phyloP scores from a whole-genome alignment of 2,797 vertebrate genomes.

The Halcyon leucocephala region DNA sequence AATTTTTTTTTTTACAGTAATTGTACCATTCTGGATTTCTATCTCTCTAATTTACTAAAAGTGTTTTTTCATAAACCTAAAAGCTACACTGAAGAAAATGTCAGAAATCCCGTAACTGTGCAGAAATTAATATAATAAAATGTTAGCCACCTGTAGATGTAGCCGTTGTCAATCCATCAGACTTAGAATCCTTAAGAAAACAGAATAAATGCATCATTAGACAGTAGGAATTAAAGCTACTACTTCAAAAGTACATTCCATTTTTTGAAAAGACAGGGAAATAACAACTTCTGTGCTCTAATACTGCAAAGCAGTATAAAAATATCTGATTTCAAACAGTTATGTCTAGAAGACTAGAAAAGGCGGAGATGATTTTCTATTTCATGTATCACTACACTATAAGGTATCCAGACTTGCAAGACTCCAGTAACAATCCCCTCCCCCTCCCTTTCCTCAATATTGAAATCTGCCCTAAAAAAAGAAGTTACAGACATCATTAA shows the following conservation, averaged over 20 bases:
- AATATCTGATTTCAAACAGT: neutral
- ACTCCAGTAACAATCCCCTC: neutral
- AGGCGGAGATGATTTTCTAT: neutral
- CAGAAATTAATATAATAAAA: slow-evolving; percentile 33
- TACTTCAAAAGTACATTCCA: neutral
- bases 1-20: neutral
- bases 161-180: slow-evolving; percentile 83
- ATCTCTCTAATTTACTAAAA: neutral
- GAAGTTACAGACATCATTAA: neutral
- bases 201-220: slow-evolving; percentile 59
- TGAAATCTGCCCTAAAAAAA: slow-evolving; percentile 5
- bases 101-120: neutral
- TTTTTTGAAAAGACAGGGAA: neutral
- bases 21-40: neutral
- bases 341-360: neutral
- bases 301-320: neutral
- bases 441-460: neutral
- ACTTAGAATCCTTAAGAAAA: slow-evolving; percentile 79
- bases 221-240: neutral
- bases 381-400: neutral
- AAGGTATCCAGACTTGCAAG: neutral
- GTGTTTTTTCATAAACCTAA: neutral
- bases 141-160: slow-evolving; percentile 86
- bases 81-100: neutral
- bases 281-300: neutral